phyloP scores from a whole-genome alignment of 2,113 vertebrate species.

The Tretioscincus oriximinensis region DNA sequence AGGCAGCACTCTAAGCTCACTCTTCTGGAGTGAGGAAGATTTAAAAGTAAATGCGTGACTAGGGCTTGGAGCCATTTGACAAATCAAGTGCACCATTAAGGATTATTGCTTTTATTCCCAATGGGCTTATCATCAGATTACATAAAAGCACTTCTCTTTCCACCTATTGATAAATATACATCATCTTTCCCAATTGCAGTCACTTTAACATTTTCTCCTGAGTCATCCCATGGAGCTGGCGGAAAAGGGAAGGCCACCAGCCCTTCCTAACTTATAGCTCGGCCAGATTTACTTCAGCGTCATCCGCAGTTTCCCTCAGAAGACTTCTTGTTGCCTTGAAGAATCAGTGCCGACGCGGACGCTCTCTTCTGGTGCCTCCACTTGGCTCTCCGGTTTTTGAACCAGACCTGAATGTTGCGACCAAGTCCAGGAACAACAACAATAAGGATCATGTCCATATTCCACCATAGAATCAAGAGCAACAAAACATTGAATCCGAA shows the following conservation, averaged over 20 bases:
- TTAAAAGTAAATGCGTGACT: too few species aligned
- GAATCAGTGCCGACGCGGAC: constrained; percentile 49
- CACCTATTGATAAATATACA: not conserved
- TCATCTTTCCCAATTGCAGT: not conserved
- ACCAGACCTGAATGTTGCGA: constrained; percentile 85
- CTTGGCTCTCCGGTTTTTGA: constrained; percentile 97
- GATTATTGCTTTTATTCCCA: too few species aligned
- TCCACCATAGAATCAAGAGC: not conserved
- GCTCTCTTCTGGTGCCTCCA: constrained; percentile 95
- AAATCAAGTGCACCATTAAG: too few species aligned
- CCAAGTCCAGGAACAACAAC: not conserved
- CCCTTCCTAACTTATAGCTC: fast-evolving
- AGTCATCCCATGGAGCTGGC: fast-evolving
- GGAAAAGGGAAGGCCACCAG: fast-evolving
- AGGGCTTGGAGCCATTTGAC: too few species aligned
- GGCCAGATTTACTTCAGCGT: fast-evolving
- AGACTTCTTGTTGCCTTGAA: constrained; percentile 50
- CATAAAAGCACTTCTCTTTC: too few species aligned
- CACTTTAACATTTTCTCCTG: too few species aligned
- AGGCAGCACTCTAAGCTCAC: too few species aligned
- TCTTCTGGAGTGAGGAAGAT: too few species aligned
- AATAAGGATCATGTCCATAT: not conserved
- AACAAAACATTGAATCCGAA: not conserved
- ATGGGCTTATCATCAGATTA: too few species aligned
- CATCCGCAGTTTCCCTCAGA: constrained; percentile 16